These are phyloP conservation scores for Xyliphius kryptos DNA, from an alignment of 2,113 vertebrate genomes.

Conservation along the genomic window DNA sequence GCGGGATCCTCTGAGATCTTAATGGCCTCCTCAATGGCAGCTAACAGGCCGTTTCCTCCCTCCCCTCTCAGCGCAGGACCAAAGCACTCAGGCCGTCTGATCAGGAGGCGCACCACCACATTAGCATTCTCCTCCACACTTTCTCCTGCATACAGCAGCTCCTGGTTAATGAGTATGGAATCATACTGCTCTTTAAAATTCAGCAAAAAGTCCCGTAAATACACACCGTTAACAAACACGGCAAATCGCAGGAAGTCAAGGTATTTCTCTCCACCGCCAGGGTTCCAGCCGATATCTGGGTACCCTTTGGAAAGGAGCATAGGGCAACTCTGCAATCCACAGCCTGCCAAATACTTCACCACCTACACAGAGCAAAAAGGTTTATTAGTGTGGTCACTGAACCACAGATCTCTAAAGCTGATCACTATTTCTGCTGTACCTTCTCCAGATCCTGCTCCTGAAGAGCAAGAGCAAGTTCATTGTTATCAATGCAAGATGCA, in stretches of 20 bases:
- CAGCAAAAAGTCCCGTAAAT: background rate
- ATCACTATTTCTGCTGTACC: no score
- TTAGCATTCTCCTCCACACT: conserved; percentile 91
- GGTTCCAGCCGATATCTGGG: conserved; percentile 90
- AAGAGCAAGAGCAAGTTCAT: conserved; percentile 84
- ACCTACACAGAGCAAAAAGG: conserved; percentile 62
- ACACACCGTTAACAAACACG: conserved; percentile 81
- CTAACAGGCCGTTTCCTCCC: conserved; percentile 81
- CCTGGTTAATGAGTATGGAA: no score
- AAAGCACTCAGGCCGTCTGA: conserved; percentile 85
- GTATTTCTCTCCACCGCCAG: conserved; percentile 86
- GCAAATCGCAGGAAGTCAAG: conserved; percentile 88
- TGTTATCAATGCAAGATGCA: conserved; percentile 90
- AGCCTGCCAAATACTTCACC: conserved; percentile 84
- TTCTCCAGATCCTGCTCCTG: conserved; percentile 91
- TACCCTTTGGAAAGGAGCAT: conserved; percentile 88
- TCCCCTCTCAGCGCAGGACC: conserved; percentile 85
- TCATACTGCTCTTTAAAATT: no score
- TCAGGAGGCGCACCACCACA: conserved; percentile 84
- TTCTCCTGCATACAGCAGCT: conserved; percentile 69
- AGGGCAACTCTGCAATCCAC: conserved; percentile 84
- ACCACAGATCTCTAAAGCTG: no score
- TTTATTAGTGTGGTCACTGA: no score
- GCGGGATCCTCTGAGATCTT: conserved; percentile 90
- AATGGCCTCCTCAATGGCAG: conserved; percentile 86